A percentile compares a stretch with the other conserved stretches of the same genome.
Evolutionary conservation across 1,140 invertebrate species (phyloP).

Genomic region (Pseudoatta argentina): DNA sequence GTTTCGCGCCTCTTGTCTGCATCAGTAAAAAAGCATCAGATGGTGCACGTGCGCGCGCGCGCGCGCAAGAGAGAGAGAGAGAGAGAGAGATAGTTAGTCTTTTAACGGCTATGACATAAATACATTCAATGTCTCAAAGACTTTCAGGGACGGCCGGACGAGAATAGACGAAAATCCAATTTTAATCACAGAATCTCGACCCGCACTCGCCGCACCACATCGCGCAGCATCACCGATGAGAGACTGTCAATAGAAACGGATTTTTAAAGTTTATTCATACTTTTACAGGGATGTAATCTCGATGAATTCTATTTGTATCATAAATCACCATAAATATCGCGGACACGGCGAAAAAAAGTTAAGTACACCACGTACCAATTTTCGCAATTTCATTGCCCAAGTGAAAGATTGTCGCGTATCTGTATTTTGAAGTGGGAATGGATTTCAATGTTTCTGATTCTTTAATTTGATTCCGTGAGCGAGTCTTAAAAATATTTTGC

Average conservation of each 20-base stretch:
- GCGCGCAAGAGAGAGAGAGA: no score
- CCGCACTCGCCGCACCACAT: neutral
- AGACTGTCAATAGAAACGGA: conserved; percentile 33
- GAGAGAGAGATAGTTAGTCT: neutral
- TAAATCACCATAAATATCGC: neutral
- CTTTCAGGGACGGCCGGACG: conserved; percentile 71
- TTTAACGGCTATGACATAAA: conserved; percentile 59
- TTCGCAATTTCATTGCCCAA: neutral
- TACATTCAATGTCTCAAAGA: conserved; percentile 67
- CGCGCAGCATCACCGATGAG: conserved; percentile 6
- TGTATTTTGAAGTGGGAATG: neutral
- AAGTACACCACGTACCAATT: neutral
- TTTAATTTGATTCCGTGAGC: neutral
- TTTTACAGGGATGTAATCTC: conserved; percentile 4
- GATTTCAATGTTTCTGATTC: neutral
- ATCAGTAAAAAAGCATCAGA: conserved; percentile 15
- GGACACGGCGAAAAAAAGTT: neutral
- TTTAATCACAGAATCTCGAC: conserved; percentile 74
- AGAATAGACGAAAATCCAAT: conserved; percentile 77
- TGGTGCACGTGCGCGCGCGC: neutral
- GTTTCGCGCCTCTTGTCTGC: neutral
- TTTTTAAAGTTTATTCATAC: conserved; percentile 29
- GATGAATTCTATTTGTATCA: neutral
- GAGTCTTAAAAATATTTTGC: neutral
- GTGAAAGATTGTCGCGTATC: neutral